Base-by-base conservation (phyloP, 2,113 vertebrate species). In the Phoenicopterus ruber region DNA sequence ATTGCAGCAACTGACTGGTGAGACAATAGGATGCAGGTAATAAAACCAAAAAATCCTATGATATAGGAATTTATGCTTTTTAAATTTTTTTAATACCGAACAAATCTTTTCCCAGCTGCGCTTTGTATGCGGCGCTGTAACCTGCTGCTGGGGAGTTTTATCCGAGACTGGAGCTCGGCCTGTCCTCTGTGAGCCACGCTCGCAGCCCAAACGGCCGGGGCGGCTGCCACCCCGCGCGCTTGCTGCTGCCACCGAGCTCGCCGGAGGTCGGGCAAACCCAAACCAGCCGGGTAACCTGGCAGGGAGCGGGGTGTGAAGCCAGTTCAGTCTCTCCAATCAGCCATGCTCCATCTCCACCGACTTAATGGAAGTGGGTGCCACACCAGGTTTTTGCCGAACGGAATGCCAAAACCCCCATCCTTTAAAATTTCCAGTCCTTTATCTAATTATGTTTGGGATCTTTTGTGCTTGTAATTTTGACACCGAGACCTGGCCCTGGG, bases 331-430 rank as follows among this genome's bases (percentile, higher is more conserved):
- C 44, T 67, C 52, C 54, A 4, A 1, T 11, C 54, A 73, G 69
- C 69, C 44, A 9, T 2, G 4, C 21, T 63, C 62, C 16, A 2
- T 8, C 67, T 77, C 88, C 38, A 67, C 29, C 4, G 6, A 25
- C 22, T 31, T 21, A 7, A 10, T 36, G 66, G 6, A 34, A 93
- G 34, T 2, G 25, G 31, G 28, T 73, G 52, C 31, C 44, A 49
- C 24, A 31, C 18, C 12, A 40, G 18, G 1, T 17, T 80, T 80
- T 54, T 52, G 46, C 57, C 3, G 2, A 46, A 54, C 28, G 62
- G 11, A 81, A 55, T 69, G 28, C 19, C 25, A 32, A 47, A 1
- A 1, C 14, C 14, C 26, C 32, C 0, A 2, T 38, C 26, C 59
- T 70, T 58, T 46, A 52, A 34, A 40, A 24, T 38, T 63, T 44